These are phyloP conservation scores for Drosophila lacicola DNA, from an alignment of 2,888 invertebrate genomes.

Conservation along the genomic window DNA sequence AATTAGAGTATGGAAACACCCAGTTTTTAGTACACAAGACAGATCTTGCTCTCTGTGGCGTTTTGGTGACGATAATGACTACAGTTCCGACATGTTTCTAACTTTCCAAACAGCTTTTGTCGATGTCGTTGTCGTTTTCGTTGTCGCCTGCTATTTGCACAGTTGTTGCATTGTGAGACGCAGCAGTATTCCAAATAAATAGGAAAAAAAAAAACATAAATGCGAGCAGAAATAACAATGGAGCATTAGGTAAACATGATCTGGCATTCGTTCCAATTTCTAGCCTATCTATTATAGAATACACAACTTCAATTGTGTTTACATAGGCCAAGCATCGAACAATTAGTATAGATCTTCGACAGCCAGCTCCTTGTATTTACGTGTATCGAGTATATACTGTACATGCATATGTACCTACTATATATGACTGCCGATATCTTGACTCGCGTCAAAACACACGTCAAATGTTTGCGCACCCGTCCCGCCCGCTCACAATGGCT, in stretches of 20 bases:
- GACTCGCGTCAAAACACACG: slow-evolving; percentile 83
- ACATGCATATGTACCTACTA: neutral
- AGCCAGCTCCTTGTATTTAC: slow-evolving; percentile 22
- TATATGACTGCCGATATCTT: slow-evolving; percentile 40
- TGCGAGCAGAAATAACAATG: slow-evolving; percentile 69
- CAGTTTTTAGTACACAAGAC: slow-evolving; percentile 14
- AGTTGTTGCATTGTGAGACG: slow-evolving; percentile 74
- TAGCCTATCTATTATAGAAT: slow-evolving; percentile 51
- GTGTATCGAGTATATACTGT: slow-evolving; percentile 3
- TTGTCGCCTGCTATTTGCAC: slow-evolving; percentile 79
- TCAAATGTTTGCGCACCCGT: slow-evolving; percentile 82
- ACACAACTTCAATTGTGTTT: slow-evolving; percentile 69
- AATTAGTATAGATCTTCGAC: slow-evolving; percentile 63
- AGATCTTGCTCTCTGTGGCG: slow-evolving; percentile 37
- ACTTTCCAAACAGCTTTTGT: slow-evolving; percentile 77
- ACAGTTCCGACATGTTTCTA: slow-evolving; percentile 62
- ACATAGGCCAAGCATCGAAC: slow-evolving; percentile 60
- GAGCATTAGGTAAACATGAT: slow-evolving; percentile 78
- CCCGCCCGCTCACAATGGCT: slow-evolving; percentile 22
- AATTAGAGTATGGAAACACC: slow-evolving; percentile 32
- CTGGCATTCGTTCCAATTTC: slow-evolving; percentile 79
- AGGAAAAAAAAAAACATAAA: slow-evolving; percentile 53
- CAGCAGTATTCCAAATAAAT: slow-evolving; percentile 71
- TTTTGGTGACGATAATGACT: slow-evolving; percentile 45
- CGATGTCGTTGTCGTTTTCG: slow-evolving; percentile 31